Evolutionary conservation across 2,888 invertebrate genomes (phyloP).

Genomic region (Encarsia formosa): DNA sequence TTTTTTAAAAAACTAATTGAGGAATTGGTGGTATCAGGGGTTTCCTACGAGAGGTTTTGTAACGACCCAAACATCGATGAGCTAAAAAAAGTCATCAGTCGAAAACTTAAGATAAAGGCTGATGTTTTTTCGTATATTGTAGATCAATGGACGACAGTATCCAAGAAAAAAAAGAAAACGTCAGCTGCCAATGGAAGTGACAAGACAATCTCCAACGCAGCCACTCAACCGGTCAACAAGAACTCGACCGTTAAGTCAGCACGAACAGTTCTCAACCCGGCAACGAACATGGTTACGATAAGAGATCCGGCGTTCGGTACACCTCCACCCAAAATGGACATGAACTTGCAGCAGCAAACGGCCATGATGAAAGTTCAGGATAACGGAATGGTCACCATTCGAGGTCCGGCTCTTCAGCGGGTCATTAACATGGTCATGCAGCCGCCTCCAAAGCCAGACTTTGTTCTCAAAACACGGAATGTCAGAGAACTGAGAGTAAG

Average conservation of each 20-base stretch:
- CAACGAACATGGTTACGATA: conserved; percentile 69
- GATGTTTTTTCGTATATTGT: not conserved
- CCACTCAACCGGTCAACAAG: conserved; percentile 4
- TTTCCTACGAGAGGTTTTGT: no score
- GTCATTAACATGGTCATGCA: conserved; percentile 49
- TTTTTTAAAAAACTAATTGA: no score
- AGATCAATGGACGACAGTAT: conserved; percentile 8
- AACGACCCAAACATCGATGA: no score
- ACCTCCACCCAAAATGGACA: conserved; percentile 51
- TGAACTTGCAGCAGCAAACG: conserved; percentile 54
- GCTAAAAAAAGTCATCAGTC: no score
- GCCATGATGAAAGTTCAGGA: conserved; percentile 65
- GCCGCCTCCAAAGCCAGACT: conserved; percentile 47
- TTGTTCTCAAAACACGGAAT: conserved; percentile 43
- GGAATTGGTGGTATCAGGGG: no score
- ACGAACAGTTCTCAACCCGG: conserved; percentile 49
- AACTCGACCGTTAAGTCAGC: conserved; percentile 44
- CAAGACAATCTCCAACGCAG: conserved; percentile 11
- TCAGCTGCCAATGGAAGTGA: conserved; percentile 34
- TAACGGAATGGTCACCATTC: conserved; percentile 79
- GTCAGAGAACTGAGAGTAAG: no score
- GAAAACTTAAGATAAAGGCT: no score
- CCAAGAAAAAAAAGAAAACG: conserved; percentile 47
- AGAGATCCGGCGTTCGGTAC: conserved; percentile 75
- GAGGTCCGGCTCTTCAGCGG: conserved; percentile 65